A percentile compares a stretch with the other conserved stretches of the same genome.
Conservation (phyloP, 1,140 invertebrate genomes). For the Zaprionus taronus region DNA sequence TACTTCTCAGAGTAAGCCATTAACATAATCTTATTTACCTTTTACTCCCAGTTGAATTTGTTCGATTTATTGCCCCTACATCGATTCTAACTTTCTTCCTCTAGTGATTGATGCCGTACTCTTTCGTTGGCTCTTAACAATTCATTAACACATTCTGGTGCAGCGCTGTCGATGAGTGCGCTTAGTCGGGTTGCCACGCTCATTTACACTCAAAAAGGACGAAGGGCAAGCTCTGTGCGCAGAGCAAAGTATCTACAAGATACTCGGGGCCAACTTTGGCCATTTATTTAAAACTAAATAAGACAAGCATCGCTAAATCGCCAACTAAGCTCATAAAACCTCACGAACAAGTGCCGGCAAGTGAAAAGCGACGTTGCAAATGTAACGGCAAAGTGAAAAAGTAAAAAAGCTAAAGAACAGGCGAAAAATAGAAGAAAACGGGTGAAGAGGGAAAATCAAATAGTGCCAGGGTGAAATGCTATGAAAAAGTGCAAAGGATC, state of each 20-base stretch:
- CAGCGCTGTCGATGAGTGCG: constrained; percentile 9
- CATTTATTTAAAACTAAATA: constrained; percentile 83
- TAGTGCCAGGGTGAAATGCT: constrained; percentile 53
- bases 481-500: constrained; percentile 79
- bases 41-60: neutral
- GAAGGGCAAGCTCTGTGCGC: neutral
- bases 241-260: constrained; percentile 14
- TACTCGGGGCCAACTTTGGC: constrained; percentile 49
- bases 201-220: constrained; percentile 37
- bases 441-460: constrained; percentile 26
- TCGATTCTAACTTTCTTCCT: too few relatives aligned
- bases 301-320: constrained; percentile 81
- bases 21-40: neutral
- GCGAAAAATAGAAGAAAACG: constrained; percentile 30
- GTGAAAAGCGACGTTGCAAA: constrained; percentile 74
- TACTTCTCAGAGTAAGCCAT: too few relatives aligned
- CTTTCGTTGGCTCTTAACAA: constrained; percentile 13
- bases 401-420: constrained; percentile 29
- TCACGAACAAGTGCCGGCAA: constrained; percentile 65
- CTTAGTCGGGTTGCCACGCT: constrained; percentile 18
- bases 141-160: constrained; percentile 27
- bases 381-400: constrained; percentile 56
- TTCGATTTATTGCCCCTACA: neutral
- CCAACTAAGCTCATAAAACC: constrained; percentile 81
- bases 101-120: neutral